These are phyloP conservation scores for Orchesella flavescens DNA, from an alignment of 2,888 invertebrate species.

Conservation along the genomic window DNA sequence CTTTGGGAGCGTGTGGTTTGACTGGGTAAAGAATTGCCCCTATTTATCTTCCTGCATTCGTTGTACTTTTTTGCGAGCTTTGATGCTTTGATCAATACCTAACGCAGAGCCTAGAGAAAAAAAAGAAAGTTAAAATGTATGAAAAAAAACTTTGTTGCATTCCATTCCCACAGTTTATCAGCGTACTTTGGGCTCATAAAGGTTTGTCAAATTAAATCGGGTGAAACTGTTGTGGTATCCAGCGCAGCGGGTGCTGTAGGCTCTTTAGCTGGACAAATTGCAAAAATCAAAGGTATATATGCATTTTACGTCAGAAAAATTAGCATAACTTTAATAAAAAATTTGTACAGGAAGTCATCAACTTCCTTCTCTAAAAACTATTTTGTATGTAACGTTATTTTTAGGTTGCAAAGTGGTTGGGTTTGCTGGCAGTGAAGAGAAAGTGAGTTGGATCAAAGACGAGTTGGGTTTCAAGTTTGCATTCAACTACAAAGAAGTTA, in stretches of 20 bases:
- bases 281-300: constrained; percentile 79
- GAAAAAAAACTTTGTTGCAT: neutral
- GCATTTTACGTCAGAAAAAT: neutral
- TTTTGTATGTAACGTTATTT: no score
- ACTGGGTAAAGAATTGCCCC: constrained; percentile 50
- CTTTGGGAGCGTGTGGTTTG: constrained; percentile 67
- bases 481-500: constrained; percentile 82
- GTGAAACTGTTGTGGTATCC: constrained; percentile 83
- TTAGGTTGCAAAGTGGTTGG: constrained; percentile 81
- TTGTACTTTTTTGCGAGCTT: neutral
- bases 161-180: constrained; percentile 74
- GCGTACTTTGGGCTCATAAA: constrained; percentile 85
- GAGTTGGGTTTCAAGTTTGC: constrained; percentile 81
- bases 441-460: constrained; percentile 81
- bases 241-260: constrained; percentile 88
- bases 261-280: constrained; percentile 85
- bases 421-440: constrained; percentile 82
- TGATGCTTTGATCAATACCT: neutral
- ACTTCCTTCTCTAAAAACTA: no score
- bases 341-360: no score
- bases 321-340: neutral
- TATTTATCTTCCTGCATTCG: neutral
- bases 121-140: neutral
- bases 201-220: constrained; percentile 81
- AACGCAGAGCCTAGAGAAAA: neutral